Base-by-base conservation (phyloP, 2,888 invertebrate genomes). In the Euplexia lucipara region DNA sequence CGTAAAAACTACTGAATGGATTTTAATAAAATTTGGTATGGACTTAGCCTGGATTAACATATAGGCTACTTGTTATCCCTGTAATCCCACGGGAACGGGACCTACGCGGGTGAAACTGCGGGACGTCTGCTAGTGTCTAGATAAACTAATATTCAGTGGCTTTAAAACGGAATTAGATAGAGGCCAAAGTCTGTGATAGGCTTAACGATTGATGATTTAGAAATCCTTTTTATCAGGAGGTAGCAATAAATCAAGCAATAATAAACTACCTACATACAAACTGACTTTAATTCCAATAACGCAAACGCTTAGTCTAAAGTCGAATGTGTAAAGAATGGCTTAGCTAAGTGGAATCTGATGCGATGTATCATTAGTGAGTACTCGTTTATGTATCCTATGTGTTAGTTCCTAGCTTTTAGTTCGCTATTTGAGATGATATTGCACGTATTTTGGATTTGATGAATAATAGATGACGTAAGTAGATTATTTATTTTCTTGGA, bases 291-390 rank as follows among this genome's bases (percentile, higher is more conserved):
- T 49, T 42, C 37, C 22, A 53, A 53, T 72, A 69, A 26, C 20
- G 41, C 20, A 39, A 64, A 42, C 39, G 30, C 35, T 26, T 60
- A 12, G 20, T 66, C 49, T 39, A 52, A 62, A 71, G 63, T 47
- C 51, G 63, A 32, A 52, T 71, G 59, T 32, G 45, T 56, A 64
- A 72, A 70, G 65, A 72, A 67, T 58, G 35, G 67, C 42, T 74
- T 34, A 49, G 48, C 73, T 65, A 70, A 70, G 58, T 58, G 74
- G 68, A 70, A 70, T 70, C 59, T 74, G 70, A 74, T 74, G 68
- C 45, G 68, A 67, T 53, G 53, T 68, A 53, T 74, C 52, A 70
- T 70, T 70, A 70, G 58, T 20, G 48, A 34, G 32, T 63, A 39
- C 56, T 73, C 30, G 74, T 30, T 73, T 52, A 20, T 48, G 32